phyloP scores from a whole-genome alignment of 2,113 vertebrate genomes.

The Paraplagusia blochii region DNA sequence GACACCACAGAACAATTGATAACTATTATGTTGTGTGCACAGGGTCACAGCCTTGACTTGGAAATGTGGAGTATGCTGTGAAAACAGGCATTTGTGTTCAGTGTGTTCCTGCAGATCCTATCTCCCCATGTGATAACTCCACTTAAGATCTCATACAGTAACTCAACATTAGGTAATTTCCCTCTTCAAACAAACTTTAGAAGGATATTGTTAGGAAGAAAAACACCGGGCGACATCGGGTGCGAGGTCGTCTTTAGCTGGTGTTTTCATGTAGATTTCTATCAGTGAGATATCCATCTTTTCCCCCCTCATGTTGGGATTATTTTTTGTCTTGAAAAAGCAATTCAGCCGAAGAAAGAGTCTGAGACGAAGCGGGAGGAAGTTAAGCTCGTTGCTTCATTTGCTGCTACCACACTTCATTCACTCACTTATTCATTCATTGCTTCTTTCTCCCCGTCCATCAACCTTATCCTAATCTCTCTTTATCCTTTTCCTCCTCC shows the following conservation, averaged over 20 bases:
- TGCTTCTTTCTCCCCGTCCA: conserved; percentile 70
- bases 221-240: conserved; percentile 37
- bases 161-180: conserved; percentile 75
- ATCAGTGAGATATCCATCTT: conserved; percentile 36
- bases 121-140: conserved; percentile 71
- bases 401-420: conserved; percentile 55
- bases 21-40: conserved; percentile 51
- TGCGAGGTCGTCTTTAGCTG: conserved; percentile 28
- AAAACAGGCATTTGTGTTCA: conserved; percentile 67
- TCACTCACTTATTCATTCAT: conserved; percentile 67
- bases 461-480: conserved; percentile 73
- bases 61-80: conserved; percentile 71
- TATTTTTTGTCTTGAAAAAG: conserved; percentile 41
- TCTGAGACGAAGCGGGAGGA: conserved; percentile 30
- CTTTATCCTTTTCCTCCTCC: conserved; percentile 60
- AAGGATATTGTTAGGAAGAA: conserved; percentile 9
- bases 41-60: conserved; percentile 64
- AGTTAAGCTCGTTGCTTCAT: conserved; percentile 55
- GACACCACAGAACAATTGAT: conserved; percentile 55
- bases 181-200: conserved; percentile 65
- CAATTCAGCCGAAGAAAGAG: conserved; percentile 40
- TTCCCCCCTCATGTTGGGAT: conserved; percentile 23
- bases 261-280: conserved; percentile 44
- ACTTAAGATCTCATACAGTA: conserved; percentile 74
- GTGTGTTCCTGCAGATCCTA: conserved; percentile 59